Percentiles rank a stretch among this genome's conserved stretches.
These are phyloP conservation scores for Pogonomyrmex barbatus DNA, from an alignment of 1,140 invertebrate genomes.

Conservation along the genomic window DNA sequence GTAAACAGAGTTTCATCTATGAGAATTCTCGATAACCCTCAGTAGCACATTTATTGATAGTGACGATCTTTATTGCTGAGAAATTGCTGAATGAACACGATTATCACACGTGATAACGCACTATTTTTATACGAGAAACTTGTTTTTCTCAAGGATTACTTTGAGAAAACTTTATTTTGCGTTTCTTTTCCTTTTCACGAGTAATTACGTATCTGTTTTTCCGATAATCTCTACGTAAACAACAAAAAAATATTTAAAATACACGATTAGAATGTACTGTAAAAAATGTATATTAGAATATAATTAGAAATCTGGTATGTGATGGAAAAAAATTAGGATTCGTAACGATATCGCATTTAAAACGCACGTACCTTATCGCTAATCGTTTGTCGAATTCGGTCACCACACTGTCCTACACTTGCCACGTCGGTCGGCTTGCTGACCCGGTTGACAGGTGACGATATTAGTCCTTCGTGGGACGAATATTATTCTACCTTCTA, in stretches of 20 bases:
- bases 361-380: slow-evolving; percentile 30
- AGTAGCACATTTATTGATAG: neutral
- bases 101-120: slow-evolving; percentile 9
- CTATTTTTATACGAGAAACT: neutral
- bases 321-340: neutral
- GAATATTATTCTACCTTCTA: slow-evolving; percentile 72
- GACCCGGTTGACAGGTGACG: slow-evolving; percentile 69
- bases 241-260: too few species aligned
- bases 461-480: slow-evolving; percentile 69
- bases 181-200: neutral
- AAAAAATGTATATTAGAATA: too few species aligned
- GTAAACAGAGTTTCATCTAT: neutral
- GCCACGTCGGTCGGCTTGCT: slow-evolving; percentile 76
- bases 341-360: neutral
- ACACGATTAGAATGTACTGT: too few species aligned
- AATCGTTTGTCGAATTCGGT: neutral
- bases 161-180: neutral
- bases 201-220: neutral
- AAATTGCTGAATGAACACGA: neutral
- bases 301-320: neutral
- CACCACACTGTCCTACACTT: slow-evolving; percentile 77
- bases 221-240: neutral
- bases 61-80: neutral
- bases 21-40: neutral
- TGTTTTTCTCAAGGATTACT: neutral